Conservation (phyloP, 2,113 vertebrate species). For the Lichenostomus cassidix region DNA sequence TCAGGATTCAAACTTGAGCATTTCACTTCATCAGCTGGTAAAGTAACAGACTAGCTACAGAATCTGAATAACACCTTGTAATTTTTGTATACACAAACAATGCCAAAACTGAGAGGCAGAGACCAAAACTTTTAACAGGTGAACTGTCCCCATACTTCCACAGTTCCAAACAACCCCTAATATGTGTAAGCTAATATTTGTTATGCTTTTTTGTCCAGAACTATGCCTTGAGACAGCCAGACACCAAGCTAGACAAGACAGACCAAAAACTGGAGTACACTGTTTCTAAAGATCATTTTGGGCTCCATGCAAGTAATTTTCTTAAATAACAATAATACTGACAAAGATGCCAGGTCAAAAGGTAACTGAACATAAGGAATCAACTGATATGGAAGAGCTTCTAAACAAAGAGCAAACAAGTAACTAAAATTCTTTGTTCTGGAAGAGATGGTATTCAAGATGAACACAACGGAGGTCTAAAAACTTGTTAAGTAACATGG, state of each 20-base stretch:
- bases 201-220: background rate
- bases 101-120: background rate
- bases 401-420: background rate
- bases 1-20: background rate
- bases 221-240: background rate
- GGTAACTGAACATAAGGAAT: background rate
- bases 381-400: background rate
- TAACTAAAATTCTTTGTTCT: background rate
- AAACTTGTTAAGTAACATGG: background rate
- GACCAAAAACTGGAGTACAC: background rate
- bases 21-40: background rate
- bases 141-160: background rate
- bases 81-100: background rate
- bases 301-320: background rate
- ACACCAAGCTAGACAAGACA: background rate
- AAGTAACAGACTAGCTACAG: background rate
- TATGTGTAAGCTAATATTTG: background rate
- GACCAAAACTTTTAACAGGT: background rate
- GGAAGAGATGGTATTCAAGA: background rate
- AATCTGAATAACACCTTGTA: background rate
- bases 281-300: background rate
- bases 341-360: background rate
- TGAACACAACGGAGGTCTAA: accelerated
- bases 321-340: background rate
- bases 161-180: background rate